Conservation (phyloP, 2,113 vertebrate genomes). For the Acrocephalus kingi region DNA sequence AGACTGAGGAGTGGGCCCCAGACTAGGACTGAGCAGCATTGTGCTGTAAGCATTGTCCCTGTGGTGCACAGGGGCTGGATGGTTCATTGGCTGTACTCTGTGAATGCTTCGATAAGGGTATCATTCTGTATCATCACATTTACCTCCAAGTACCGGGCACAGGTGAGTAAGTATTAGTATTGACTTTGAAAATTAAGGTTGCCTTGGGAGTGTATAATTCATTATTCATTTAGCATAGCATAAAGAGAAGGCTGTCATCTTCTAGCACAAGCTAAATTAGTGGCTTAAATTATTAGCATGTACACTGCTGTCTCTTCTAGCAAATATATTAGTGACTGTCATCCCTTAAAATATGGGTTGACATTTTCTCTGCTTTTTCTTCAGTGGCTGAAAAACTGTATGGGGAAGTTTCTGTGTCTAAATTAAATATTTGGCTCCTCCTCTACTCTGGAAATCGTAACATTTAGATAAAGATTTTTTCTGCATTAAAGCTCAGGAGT, state of each 20-base stretch:
- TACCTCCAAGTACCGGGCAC: neutral
- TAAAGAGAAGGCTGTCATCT: conserved; percentile 49
- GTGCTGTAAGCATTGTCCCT: neutral
- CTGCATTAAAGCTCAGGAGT: neutral
- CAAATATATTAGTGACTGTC: conserved; percentile 17
- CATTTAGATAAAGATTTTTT: neutral
- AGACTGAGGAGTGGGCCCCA: neutral
- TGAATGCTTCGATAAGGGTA: neutral
- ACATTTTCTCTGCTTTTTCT: conserved; percentile 7
- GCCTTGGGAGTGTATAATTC: conserved; percentile 25
- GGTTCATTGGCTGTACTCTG: neutral
- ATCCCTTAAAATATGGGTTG: conserved; percentile 24
- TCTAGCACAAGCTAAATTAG: conserved; percentile 57
- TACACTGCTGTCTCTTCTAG: conserved; percentile 31
- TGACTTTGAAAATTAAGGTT: conserved; percentile 58
- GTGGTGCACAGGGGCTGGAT: neutral
- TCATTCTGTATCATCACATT: neutral
- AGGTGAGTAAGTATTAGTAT: conserved; percentile 31
- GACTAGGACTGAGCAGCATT: neutral
- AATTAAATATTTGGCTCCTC: neutral
- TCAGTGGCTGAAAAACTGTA: neutral
- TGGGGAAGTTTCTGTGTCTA: neutral
- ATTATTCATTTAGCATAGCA: conserved; percentile 45
- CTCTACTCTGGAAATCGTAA: neutral
- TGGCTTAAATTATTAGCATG: conserved; percentile 56